phyloP scores from a whole-genome alignment of 2,888 invertebrate species.

The Nomada flava region DNA sequence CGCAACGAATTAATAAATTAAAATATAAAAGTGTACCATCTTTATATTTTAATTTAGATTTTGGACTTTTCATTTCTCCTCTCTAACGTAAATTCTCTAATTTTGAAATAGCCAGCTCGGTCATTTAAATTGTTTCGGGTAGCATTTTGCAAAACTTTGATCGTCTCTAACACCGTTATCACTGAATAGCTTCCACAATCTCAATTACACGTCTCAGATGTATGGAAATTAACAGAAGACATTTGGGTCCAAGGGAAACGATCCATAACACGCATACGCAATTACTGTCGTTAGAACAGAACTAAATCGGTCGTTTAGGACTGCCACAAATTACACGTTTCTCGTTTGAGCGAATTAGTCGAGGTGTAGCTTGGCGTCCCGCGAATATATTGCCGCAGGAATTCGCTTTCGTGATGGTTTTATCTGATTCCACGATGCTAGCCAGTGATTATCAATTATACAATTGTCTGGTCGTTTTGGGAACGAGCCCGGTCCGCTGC shows the following conservation, averaged over 20 bases:
- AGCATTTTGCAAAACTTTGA: neutral
- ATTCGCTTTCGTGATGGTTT: constrained; percentile 46
- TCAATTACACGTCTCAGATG: neutral
- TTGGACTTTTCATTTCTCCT: neutral
- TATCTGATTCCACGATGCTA: constrained; percentile 34
- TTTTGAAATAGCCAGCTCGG: neutral
- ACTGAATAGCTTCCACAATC: neutral
- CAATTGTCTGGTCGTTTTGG: constrained; percentile 37
- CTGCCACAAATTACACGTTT: constrained; percentile 40
- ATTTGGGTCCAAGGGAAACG: neutral
- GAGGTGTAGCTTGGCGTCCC: constrained; percentile 12
- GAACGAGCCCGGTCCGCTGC: neutral
- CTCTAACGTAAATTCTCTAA: neutral
- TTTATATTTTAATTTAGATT: too few relatives aligned
- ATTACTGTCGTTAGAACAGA: constrained; percentile 38
- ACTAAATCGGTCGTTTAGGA: constrained; percentile 29
- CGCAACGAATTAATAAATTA: neutral
- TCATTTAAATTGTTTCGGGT: neutral
- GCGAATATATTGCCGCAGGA: constrained; percentile 19
- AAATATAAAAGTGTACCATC: neutral
- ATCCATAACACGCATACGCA: constrained; percentile 22
- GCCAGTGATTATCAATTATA: constrained; percentile 44
- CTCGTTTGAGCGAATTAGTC: constrained; percentile 14
- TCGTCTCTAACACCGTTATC: too few relatives aligned
- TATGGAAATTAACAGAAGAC: constrained; percentile 3